These are phyloP conservation scores for Cydia splendana DNA, from an alignment of 1,140 invertebrate species.

Conservation along the genomic window DNA sequence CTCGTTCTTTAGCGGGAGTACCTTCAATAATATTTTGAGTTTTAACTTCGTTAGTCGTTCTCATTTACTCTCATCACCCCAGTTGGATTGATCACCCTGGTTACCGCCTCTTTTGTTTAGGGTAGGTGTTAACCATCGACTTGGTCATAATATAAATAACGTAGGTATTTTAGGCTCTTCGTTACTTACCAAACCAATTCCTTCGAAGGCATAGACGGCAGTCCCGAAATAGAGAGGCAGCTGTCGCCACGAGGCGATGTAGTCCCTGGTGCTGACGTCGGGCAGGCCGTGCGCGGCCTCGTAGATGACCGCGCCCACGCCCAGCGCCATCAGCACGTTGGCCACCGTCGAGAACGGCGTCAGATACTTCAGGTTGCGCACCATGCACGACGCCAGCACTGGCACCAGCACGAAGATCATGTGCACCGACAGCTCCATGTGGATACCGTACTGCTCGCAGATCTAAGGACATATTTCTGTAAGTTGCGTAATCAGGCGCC, in stretches of 20 bases:
- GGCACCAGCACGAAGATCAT: conserved; percentile 87
- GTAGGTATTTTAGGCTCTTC: neutral
- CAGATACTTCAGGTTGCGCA: conserved; percentile 88
- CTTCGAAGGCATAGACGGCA: conserved; percentile 89
- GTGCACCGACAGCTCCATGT: conserved; percentile 83
- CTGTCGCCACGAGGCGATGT: conserved; percentile 80
- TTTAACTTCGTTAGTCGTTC: neutral
- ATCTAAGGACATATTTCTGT: conserved; percentile 77
- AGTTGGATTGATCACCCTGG: neutral
- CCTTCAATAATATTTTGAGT: conserved; percentile 78
- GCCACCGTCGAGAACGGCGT: conserved; percentile 86
- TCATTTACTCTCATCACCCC: neutral
- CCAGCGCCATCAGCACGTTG: conserved; percentile 85
- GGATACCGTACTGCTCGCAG: conserved; percentile 81
- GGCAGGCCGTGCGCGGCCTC: conserved; percentile 85
- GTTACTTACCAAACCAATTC: conserved; percentile 86
- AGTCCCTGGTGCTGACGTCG: conserved; percentile 75
- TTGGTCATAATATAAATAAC: neutral
- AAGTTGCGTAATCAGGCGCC: neutral
- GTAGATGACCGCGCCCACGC: conserved; percentile 86
- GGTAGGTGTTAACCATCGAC: no score
- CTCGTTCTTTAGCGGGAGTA: conserved; percentile 93
- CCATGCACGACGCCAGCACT: conserved; percentile 86
- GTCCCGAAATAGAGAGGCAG: conserved; percentile 89
- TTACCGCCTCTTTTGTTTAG: no score